Percentiles rank a stretch among this genome's conserved stretches.
These are phyloP conservation scores for Triplophysa rosa DNA, from an alignment of 2,113 vertebrate genomes.

Conservation along the genomic window DNA sequence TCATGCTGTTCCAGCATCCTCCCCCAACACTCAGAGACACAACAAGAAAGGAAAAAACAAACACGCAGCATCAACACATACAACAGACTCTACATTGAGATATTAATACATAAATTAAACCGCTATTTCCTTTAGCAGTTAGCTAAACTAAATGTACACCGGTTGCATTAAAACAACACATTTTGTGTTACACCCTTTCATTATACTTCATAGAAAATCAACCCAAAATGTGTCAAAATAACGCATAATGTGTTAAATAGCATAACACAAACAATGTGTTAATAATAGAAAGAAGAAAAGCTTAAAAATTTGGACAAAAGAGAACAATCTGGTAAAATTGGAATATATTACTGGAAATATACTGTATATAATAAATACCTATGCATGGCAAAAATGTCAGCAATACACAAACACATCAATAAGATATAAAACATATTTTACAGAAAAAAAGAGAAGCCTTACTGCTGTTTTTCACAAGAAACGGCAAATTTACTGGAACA, in stretches of 20 bases:
- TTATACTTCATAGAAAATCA: neutral
- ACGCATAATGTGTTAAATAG: neutral
- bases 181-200: too few relatives aligned
- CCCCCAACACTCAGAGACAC: slow-evolving; percentile 54
- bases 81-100: neutral
- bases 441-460: neutral
- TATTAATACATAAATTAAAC: neutral
- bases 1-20: slow-evolving; percentile 37
- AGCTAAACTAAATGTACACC: neutral
- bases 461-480: neutral
- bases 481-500: neutral
- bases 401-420: neutral
- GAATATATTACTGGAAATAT: too few relatives aligned
- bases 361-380: neutral
- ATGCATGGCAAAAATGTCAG: neutral
- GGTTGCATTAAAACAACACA: too few relatives aligned
- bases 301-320: too few relatives aligned
- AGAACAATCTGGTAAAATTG: too few relatives aligned
- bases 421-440: neutral
- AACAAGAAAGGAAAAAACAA: neutral
- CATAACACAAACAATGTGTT: too few relatives aligned
- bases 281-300: too few relatives aligned
- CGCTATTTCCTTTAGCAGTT: neutral
- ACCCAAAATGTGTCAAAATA: neutral
- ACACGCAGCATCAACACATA: slow-evolving; percentile 29